phyloP scores from a whole-genome alignment of 2,797 vertebrate genomes.

The Sebastes minor region DNA sequence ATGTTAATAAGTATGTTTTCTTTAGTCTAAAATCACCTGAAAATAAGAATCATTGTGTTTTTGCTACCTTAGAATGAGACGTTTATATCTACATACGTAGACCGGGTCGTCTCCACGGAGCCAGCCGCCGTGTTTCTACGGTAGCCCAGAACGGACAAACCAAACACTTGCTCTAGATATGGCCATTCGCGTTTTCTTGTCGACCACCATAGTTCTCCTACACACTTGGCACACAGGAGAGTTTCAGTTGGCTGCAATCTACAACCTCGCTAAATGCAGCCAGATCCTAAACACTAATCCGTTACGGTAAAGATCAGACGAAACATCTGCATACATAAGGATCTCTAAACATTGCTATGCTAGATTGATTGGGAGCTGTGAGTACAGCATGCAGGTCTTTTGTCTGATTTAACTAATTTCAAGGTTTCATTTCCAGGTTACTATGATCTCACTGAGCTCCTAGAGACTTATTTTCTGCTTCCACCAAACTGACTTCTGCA shows the following conservation, averaged over 20 bases:
- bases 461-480: not conserved
- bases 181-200: no score
- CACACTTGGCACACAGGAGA: no score
- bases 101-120: not conserved
- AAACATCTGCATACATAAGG: not conserved
- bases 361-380: not conserved
- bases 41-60: no score
- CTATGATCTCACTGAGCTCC: not conserved
- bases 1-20: no score
- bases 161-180: not conserved
- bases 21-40: no score
- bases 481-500: slow-evolving; percentile 4
- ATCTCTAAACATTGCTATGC: not conserved
- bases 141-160: not conserved
- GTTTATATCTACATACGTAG: not conserved
- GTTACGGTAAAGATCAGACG: not conserved
- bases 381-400: not conserved
- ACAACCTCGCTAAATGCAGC: fast-evolving
- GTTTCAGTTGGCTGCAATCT: no score
- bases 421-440: slow-evolving; percentile 3
- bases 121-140: not conserved
- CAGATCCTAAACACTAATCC: no score
- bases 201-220: not conserved
- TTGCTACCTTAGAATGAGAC: no score
- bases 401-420: not conserved